Evolutionary conservation across 2,888 invertebrate genomes (phyloP).

Genomic region (Trileptium ribeirensis): DNA sequence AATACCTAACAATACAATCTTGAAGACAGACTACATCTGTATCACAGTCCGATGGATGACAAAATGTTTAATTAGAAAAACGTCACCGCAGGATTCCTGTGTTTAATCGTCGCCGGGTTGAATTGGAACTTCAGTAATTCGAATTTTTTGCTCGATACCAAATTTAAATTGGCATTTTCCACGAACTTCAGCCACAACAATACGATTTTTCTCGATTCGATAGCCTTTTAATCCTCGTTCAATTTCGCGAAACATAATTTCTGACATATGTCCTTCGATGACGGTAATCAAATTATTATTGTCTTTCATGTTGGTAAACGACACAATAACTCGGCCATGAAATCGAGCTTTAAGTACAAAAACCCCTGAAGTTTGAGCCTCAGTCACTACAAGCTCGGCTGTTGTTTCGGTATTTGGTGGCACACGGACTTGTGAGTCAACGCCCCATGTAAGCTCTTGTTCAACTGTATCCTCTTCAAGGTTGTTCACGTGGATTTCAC

Average conservation of each 20-base stretch:
- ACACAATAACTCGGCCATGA: constrained; percentile 46
- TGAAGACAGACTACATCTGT: too few relatives aligned
- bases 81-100: constrained; percentile 1
- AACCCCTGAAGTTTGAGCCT: constrained; percentile 50
- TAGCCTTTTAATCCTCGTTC: constrained; percentile 34
- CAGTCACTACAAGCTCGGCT: constrained; percentile 51
- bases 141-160: constrained; percentile 53
- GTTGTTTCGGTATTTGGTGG: constrained; percentile 49
- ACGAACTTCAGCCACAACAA: constrained; percentile 43
- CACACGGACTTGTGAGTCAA: constrained; percentile 52
- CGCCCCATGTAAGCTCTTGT: constrained; percentile 53
- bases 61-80: too few relatives aligned
- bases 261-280: constrained; percentile 40
- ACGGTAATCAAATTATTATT: constrained; percentile 53
- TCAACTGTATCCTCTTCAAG: constrained; percentile 49
- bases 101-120: background rate
- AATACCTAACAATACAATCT: too few relatives aligned
- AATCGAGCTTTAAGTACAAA: constrained; percentile 50
- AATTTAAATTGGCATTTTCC: constrained; percentile 53
- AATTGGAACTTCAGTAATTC: constrained; percentile 44
- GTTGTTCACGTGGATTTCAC: constrained; percentile 51
- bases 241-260: constrained; percentile 22
- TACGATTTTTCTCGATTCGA: constrained; percentile 27
- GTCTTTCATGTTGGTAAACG: constrained; percentile 37
- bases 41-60: too few relatives aligned